Percentiles rank a stretch among this genome's conserved stretches.
Conservation (phyloP, 2,797 vertebrate species). For the Myotis vivesi region DNA sequence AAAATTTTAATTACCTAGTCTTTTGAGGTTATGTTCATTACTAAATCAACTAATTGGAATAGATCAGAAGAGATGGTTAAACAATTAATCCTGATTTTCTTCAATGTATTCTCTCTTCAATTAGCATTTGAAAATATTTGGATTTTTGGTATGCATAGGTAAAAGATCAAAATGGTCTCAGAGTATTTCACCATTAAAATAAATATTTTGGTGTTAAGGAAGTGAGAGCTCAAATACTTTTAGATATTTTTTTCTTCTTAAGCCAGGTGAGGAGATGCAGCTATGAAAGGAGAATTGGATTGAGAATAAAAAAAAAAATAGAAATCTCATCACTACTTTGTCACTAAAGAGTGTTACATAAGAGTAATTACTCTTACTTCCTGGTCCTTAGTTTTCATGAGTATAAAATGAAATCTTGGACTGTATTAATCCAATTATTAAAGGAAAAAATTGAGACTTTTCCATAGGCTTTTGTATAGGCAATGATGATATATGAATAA, state of each 20-base stretch:
- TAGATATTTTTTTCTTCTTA: background rate
- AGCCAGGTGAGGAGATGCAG: background rate
- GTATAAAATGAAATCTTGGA: background rate
- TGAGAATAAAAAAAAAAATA: background rate
- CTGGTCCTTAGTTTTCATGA: background rate
- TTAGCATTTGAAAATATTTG: constrained; percentile 18
- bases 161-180: background rate
- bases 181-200: background rate
- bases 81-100: constrained; percentile 21
- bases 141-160: background rate
- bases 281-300: background rate
- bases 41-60: constrained; percentile 36
- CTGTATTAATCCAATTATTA: background rate
- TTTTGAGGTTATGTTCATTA: constrained; percentile 52
- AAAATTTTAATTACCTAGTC: constrained; percentile 71
- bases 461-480: background rate
- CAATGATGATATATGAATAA: background rate
- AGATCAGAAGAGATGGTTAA: constrained; percentile 10
- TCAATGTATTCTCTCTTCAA: background rate
- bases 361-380: background rate
- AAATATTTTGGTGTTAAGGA: background rate
- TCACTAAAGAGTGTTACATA: background rate
- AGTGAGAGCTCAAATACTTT: background rate
- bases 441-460: background rate
- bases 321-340: background rate